These are phyloP conservation scores for Macrosoma leucophasiata DNA, from an alignment of 2,888 invertebrate species.

Conservation along the genomic window DNA sequence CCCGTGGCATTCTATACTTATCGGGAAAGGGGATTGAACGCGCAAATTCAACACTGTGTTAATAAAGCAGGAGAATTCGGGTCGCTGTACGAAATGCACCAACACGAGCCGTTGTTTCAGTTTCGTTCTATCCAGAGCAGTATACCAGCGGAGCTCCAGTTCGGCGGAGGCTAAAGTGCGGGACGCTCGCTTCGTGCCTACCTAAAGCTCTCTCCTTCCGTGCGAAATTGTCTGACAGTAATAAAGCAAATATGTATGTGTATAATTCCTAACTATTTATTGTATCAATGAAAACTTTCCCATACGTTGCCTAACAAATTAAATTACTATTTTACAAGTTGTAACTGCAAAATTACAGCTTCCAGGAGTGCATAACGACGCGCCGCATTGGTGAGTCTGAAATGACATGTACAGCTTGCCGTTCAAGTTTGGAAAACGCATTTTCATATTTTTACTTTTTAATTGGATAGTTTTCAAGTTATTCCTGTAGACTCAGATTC, in stretches of 20 bases:
- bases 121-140: conserved; percentile 30
- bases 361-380: conserved; percentile 7
- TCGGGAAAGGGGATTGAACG: conserved; percentile 23
- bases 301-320: too few species aligned
- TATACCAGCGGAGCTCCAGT: conserved; percentile 39
- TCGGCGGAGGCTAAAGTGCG: conserved; percentile 37
- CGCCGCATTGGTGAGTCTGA: conserved; percentile 8
- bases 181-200: conserved; percentile 34
- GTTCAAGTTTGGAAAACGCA: too few species aligned
- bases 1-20: too few species aligned
- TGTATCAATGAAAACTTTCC: too few species aligned
- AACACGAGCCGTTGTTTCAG: conserved; percentile 36
- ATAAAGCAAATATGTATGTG: too few species aligned
- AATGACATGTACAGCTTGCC: conserved; percentile 6
- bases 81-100: conserved; percentile 33
- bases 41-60: conserved; percentile 29
- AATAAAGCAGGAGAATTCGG: conserved; percentile 31
- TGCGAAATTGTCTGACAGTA: too few species aligned
- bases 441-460: too few species aligned
- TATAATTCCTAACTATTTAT: too few species aligned
- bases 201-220: conserved; percentile 21
- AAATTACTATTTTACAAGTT: too few species aligned
- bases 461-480: too few species aligned
- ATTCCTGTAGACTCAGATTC: too few species aligned
- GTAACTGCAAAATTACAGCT: too few species aligned